phyloP scores from a whole-genome alignment of 2,797 vertebrate genomes.

The Denticeps clupeoides region DNA sequence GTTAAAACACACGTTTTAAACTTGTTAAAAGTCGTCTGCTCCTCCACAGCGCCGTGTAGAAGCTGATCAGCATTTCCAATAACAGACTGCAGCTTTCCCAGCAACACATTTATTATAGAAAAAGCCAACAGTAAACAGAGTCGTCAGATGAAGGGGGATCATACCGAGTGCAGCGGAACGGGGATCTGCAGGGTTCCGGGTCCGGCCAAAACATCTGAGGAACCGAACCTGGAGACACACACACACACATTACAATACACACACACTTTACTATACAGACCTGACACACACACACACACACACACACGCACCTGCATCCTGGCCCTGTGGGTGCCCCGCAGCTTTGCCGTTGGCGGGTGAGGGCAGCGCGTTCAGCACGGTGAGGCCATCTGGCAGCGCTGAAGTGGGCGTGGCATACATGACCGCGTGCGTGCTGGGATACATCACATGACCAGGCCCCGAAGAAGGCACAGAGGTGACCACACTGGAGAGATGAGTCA shows the following conservation, averaged over 20 bases:
- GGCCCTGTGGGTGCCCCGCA: constrained; percentile 69
- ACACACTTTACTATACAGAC: background rate
- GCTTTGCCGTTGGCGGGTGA: constrained; percentile 64
- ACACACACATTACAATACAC: background rate
- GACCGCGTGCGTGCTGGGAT: constrained; percentile 75
- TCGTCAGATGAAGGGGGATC: background rate
- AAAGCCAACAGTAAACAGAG: too few species aligned
- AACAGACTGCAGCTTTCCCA: too few species aligned
- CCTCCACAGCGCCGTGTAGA: too few species aligned
- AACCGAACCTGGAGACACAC: constrained; percentile 38
- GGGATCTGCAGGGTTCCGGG: constrained; percentile 84
- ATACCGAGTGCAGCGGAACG: constrained; percentile 83
- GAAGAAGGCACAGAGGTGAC: constrained; percentile 77
- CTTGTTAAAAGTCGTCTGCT: too few species aligned
- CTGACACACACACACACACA: background rate
- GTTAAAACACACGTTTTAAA: too few species aligned
- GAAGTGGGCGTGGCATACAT: constrained; percentile 78
- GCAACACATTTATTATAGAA: background rate
- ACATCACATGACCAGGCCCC: constrained; percentile 86
- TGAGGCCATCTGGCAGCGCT: constrained; percentile 67
- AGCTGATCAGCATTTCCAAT: too few species aligned
- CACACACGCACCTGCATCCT: constrained; percentile 61
- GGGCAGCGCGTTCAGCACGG: constrained; percentile 84
- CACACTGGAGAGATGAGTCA: constrained; percentile 70
- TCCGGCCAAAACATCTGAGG: constrained; percentile 84